A percentile compares a stretch with the other conserved stretches of the same genome.
These are phyloP conservation scores for Synergus laeviventris DNA, from an alignment of 2,888 invertebrate species.

Conservation along the genomic window DNA sequence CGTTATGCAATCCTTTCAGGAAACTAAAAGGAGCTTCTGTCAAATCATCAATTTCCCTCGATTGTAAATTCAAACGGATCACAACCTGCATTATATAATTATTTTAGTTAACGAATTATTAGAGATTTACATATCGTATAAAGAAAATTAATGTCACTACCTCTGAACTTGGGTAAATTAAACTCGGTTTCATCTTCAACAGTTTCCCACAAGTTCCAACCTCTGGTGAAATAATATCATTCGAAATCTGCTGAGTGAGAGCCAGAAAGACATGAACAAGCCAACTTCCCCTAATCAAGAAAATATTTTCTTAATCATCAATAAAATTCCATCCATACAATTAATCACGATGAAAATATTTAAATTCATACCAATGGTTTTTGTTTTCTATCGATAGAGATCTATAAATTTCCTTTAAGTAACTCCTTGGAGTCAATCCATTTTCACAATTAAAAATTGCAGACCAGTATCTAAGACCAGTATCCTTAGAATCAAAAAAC, in stretches of 20 bases:
- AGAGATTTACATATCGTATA: neutral
- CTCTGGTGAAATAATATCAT: constrained; percentile 59
- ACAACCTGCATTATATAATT: neutral
- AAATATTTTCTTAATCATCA: neutral
- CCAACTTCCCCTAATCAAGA: constrained; percentile 50
- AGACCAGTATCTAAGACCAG: constrained; percentile 60
- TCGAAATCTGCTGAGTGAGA: constrained; percentile 54
- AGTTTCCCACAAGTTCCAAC: constrained; percentile 65
- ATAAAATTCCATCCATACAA: neutral
- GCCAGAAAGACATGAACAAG: constrained; percentile 51
- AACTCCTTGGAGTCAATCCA: constrained; percentile 46
- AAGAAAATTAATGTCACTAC: constrained; percentile 44
- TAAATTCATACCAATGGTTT: constrained; percentile 53
- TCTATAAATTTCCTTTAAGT: constrained; percentile 50
- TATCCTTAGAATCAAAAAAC: constrained; percentile 59
- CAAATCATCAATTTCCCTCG: neutral
- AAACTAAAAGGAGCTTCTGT: neutral
- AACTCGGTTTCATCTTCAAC: constrained; percentile 62
- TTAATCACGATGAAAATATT: constrained; percentile 3
- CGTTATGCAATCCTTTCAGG: constrained; percentile 56
- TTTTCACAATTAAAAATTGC: constrained; percentile 67
- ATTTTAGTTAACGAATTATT: neutral
- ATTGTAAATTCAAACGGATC: neutral
- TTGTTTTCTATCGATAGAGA: constrained; percentile 49
- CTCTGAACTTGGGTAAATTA: constrained; percentile 65